Evolutionary conservation across 2,113 vertebrate genomes (phyloP).

Genomic region (Eublepharis macularius): DNA sequence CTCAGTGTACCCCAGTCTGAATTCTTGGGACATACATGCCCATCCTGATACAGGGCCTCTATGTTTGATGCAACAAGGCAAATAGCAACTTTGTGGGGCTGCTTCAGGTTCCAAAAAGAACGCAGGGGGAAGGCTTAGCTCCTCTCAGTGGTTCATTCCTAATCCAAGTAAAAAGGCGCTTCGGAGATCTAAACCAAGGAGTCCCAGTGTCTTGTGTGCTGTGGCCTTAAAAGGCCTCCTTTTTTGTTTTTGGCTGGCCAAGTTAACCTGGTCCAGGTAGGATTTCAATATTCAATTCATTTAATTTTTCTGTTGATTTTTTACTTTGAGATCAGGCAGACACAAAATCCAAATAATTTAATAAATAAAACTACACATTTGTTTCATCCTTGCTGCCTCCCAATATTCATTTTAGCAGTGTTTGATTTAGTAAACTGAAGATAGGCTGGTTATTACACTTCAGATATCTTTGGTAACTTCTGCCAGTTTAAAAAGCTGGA

Average conservation of each 20-base stretch:
- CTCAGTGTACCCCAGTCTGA: too few relatives aligned
- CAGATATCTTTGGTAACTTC: slow-evolving; percentile 9
- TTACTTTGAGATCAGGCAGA: neutral
- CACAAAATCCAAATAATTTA: too few relatives aligned
- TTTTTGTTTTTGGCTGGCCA: neutral
- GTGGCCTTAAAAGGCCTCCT: neutral
- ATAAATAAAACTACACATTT: neutral
- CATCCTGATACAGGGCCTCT: too few relatives aligned
- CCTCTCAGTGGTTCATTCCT: too few relatives aligned
- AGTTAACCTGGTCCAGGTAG: neutral
- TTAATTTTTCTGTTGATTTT: neutral
- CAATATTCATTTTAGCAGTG: slow-evolving; percentile 1
- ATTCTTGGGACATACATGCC: too few relatives aligned
- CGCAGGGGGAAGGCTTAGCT: too few relatives aligned
- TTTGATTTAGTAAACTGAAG: slow-evolving; percentile 12
- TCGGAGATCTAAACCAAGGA: neutral
- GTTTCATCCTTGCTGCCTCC: neutral
- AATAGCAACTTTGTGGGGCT: too few relatives aligned
- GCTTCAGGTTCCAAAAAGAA: too few relatives aligned
- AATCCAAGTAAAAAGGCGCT: neutral
- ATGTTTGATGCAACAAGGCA: too few relatives aligned
- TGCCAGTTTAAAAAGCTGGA: neutral
- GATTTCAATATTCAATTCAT: neutral
- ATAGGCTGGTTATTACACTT: neutral
- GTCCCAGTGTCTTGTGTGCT: too few relatives aligned